Percentiles rank a stretch among this genome's conserved stretches.
phyloP scores from a whole-genome alignment of 2,113 vertebrate species.

The Cyanoliseus patagonus region DNA sequence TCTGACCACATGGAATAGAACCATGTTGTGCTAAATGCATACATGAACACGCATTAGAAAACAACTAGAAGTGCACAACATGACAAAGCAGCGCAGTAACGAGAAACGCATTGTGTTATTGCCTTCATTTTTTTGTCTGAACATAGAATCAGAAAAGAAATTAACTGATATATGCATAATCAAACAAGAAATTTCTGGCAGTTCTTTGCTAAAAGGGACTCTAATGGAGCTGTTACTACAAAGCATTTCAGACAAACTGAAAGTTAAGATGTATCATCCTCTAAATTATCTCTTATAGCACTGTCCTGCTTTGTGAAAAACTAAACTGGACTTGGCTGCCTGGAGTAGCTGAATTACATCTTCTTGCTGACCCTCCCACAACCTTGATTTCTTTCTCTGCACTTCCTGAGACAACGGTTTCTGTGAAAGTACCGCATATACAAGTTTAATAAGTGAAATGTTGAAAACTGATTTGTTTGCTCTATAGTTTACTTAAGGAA shows the following conservation, averaged over 20 bases:
- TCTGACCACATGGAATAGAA: not conserved
- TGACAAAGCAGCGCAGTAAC: not conserved
- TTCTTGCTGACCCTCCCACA: not conserved
- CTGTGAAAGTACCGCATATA: not conserved
- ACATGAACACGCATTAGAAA: not conserved
- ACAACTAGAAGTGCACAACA: not conserved
- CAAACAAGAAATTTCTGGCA: not conserved
- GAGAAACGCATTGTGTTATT: rapidly evolving
- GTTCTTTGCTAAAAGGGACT: not conserved
- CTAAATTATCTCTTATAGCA: not conserved
- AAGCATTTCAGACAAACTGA: not conserved
- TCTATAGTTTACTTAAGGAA: not conserved
- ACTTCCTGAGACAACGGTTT: not conserved
- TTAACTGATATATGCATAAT: not conserved
- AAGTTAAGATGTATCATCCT: not conserved
- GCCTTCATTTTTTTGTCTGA: not conserved
- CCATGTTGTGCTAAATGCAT: rapidly evolving
- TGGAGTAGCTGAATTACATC: not conserved
- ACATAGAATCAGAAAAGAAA: not conserved
- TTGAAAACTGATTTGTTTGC: not conserved
- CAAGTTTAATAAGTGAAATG: not conserved
- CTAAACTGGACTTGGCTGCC: not conserved
- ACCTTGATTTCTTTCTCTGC: not conserved
- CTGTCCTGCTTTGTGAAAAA: not conserved
- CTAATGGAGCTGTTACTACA: not conserved